phyloP scores from a whole-genome alignment of 2,797 vertebrate genomes.

The Fistularia tabacaria region DNA sequence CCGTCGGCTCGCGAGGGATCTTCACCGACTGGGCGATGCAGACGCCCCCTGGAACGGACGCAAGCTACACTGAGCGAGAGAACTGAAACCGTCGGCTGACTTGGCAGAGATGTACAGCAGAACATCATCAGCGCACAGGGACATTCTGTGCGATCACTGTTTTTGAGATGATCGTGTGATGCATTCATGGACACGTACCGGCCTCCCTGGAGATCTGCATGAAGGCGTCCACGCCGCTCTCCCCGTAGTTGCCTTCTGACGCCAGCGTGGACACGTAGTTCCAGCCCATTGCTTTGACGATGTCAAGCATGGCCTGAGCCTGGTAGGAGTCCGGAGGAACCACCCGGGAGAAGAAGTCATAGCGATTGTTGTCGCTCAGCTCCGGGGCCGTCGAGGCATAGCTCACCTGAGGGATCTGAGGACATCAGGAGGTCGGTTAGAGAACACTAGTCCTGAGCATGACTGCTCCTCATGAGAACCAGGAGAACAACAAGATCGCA shows the following conservation, averaged over 20 bases:
- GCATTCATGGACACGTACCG: slow-evolving; percentile 37
- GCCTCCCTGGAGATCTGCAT: slow-evolving; percentile 87
- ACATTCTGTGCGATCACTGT: not conserved
- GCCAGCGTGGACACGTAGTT: slow-evolving; percentile 91
- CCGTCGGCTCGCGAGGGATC: slow-evolving; percentile 86
- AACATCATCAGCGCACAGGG: no score
- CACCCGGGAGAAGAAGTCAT: slow-evolving; percentile 89
- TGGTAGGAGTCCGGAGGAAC: slow-evolving; percentile 92
- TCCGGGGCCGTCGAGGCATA: slow-evolving; percentile 90
- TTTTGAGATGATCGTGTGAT: not conserved
- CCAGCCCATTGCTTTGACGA: slow-evolving; percentile 86
- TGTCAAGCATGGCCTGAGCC: slow-evolving; percentile 91
- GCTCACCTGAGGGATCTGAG: slow-evolving; percentile 90
- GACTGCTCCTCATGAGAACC: no score
- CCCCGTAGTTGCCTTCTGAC: slow-evolving; percentile 89
- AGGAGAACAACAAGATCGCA: no score
- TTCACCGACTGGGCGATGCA: slow-evolving; percentile 93
- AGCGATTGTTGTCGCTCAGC: slow-evolving; percentile 87
- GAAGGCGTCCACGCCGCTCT: slow-evolving; percentile 89
- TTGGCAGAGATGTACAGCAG: no score
- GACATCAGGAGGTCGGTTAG: slow-evolving; percentile 19
- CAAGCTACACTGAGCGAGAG: no score
- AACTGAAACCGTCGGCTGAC: not conserved
- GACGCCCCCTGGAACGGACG: slow-evolving; percentile 73
- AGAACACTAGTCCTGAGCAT: not conserved